Evolutionary conservation across 2,113 vertebrate genomes (phyloP).

Genomic region (Engraulis encrasicolus): DNA sequence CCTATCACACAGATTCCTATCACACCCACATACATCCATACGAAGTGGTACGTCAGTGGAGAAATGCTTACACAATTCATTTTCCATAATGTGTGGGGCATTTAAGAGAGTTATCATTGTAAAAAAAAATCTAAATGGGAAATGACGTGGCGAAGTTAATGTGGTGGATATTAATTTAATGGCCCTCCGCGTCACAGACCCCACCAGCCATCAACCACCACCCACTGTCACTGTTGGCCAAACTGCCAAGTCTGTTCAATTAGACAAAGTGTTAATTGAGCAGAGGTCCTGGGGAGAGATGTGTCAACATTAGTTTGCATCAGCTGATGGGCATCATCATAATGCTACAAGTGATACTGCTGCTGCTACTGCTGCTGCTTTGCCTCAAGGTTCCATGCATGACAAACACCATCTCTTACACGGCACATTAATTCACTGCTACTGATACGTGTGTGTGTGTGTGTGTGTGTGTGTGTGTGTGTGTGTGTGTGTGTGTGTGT

Average conservation of each 20-base stretch:
- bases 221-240: constrained; percentile 62
- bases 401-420: not conserved
- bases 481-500: no score
- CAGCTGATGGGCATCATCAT: no score
- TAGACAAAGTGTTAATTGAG: constrained; percentile 78
- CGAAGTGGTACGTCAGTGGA: constrained; percentile 21
- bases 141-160: constrained; percentile 71
- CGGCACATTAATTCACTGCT: no score
- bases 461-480: no score
- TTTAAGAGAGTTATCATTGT: constrained; percentile 65
- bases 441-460: no score
- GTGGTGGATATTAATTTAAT: constrained; percentile 63
- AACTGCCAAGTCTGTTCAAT: constrained; percentile 75
- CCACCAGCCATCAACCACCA: no score
- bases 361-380: no score
- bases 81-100: constrained; percentile 53
- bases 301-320: no score
- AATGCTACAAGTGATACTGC: constrained; percentile 65
- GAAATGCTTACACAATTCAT: constrained; percentile 57
- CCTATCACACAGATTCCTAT: no score
- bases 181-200: no score
- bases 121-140: constrained; percentile 65
- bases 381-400: constrained; percentile 41
- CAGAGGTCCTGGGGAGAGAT: constrained; percentile 65
- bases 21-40: constrained; percentile 29